Base-by-base conservation (phyloP, 2,797 vertebrate genomes). In the Hylomyscus alleni region DNA sequence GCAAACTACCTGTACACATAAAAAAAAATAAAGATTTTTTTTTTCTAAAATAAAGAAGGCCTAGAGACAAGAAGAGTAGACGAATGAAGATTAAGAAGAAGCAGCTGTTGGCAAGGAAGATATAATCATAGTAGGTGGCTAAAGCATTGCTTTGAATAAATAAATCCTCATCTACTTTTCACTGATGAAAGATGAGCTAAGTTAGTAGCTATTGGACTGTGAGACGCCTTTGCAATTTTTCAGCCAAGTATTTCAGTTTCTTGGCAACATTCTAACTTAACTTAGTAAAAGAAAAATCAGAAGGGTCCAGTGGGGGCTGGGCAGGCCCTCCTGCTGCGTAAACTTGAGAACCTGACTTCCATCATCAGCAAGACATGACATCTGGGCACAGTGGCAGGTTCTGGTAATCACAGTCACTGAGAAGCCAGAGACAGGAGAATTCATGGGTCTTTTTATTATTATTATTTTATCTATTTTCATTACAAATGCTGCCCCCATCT, bases 111-210 rank as follows among this genome's bases (percentile, higher is more conserved):
- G 4, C 29, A 62, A 78, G 29, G 22, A 78, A 90, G 22, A 52
- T n/a, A 31, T 4, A 50, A 11, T 52, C 1, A 77, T 13, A 50
- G 1, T 4, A 60, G 4, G 6, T 84, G 17, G 76, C 65, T 54
- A 95, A 91, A 81, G 20, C 19, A 44, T 78, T 89, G 54, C 75
- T 89, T 81, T 80, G 44, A 87, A 20, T 90, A 58, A 13, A 40
- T 52, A 89, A 76, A 89, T 72, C 24, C n/a, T 31, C 47, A 75
- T 58, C 20, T 67, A 52, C 62, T 58, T 86, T 80, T 85, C 44
- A 80, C 34, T 84, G 60, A n/a, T 62, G 47, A 72, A 91, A 73
- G 19, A 82, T 84, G 67, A 94, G 7, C 58, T 94, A 56, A 80
- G 76, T 90, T 91, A 54, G 34, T 37, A 85, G 26, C 62, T 89